These are phyloP conservation scores for Brachionus paranguensis DNA, from an alignment of 1,140 invertebrate species.

Conservation along the genomic window DNA sequence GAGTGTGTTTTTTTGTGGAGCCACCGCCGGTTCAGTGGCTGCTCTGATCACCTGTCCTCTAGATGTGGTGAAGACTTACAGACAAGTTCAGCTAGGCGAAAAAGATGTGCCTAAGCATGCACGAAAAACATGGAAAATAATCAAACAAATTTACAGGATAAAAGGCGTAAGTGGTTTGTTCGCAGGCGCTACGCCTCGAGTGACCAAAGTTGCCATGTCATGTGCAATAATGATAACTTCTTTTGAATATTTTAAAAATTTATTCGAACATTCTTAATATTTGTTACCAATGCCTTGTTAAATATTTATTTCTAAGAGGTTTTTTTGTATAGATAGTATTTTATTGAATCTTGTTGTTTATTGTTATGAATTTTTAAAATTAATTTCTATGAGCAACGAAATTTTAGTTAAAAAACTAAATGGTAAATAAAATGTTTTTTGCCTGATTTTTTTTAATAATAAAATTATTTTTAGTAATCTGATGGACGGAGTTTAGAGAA, in stretches of 20 bases:
- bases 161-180: slow-evolving; percentile 26
- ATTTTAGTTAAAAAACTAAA: background rate
- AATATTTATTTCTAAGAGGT: background rate
- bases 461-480: background rate
- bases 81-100: slow-evolving; percentile 36
- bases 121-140: background rate
- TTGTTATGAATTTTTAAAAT: background rate
- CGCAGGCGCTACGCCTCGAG: slow-evolving; percentile 32
- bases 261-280: slow-evolving; percentile 4
- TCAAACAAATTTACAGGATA: background rate
- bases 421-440: background rate
- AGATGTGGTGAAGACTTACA: slow-evolving; percentile 39
- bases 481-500: no score
- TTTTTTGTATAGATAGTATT: background rate
- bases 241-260: slow-evolving; percentile 39
- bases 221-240: slow-evolving; percentile 40
- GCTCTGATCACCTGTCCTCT: slow-evolving; percentile 24
- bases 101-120: slow-evolving; percentile 2
- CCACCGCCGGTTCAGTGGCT: background rate
- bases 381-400: background rate
- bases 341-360: background rate
- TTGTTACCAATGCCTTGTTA: background rate
- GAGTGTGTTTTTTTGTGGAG: slow-evolving; percentile 21
- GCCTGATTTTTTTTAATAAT: background rate
- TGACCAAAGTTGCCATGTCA: slow-evolving; percentile 38